Percentiles rank a stretch among this genome's conserved stretches.
phyloP scores from a whole-genome alignment of 2,113 vertebrate genomes.

The Malurus alboscapulatus region DNA sequence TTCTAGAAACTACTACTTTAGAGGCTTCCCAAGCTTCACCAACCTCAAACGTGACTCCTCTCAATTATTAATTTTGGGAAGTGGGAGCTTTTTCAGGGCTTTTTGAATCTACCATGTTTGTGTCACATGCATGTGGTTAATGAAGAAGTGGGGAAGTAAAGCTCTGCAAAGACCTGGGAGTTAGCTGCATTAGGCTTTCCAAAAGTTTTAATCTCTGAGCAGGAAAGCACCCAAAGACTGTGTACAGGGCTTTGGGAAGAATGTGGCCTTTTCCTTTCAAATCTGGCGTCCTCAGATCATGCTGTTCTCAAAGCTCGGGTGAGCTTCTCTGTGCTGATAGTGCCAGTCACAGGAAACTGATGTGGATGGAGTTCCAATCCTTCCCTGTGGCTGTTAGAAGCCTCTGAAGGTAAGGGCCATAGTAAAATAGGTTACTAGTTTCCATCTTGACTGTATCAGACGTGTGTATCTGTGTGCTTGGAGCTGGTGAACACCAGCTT shows the following conservation, averaged over 20 bases:
- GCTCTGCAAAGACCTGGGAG: not conserved
- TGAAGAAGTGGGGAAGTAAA: not conserved
- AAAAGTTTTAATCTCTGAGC: not conserved
- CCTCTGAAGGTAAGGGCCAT: not conserved
- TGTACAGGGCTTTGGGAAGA: not conserved
- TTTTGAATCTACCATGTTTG: not conserved
- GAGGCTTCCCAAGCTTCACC: not conserved
- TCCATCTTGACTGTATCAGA: not conserved
- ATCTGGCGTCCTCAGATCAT: not conserved
- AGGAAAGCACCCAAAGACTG: not conserved
- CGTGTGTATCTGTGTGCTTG: rapidly evolving
- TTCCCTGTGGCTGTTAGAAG: not conserved
- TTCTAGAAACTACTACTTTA: not conserved
- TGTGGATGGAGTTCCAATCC: not conserved
- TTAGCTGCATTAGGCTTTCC: not conserved
- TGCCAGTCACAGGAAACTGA: not conserved
- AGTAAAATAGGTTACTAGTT: not conserved
- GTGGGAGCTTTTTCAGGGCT: not conserved
- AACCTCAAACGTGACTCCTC: not conserved
- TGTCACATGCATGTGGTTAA: not conserved
- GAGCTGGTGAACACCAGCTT: not conserved
- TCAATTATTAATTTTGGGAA: not conserved
- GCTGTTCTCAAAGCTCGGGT: not conserved
- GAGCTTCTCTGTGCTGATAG: not conserved
- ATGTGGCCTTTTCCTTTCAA: not conserved